Evolutionary conservation across 2,888 invertebrate genomes (phyloP), one percentile per base, ranked within the genome.

Genomic region (Hypsopygia costalis): DNA sequence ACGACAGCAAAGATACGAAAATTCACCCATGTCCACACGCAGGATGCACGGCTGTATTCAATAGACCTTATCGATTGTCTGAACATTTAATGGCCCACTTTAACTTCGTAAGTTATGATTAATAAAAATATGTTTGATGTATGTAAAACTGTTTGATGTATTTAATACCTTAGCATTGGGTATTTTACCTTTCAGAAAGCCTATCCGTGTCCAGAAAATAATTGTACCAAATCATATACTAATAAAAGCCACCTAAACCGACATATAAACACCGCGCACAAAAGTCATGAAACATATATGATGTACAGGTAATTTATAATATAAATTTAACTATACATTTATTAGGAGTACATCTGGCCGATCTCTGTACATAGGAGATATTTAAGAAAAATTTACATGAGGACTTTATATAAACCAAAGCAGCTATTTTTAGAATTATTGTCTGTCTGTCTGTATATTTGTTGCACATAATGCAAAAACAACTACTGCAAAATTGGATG

Each of bases 181-280:
- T 12, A 46, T 9, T 34, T 38, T 43, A 9, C 16, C 25, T 69
- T 72, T 43, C 70, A 91, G 93, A 91, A 89, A 73, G 90, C 91
- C 5, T 92, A 90, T 59, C 72, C 75, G 12, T 94, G 94, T 51
- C 60, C 69, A 8, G 79, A 89, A 55, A 77, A 85, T n/a, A 86
- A 86, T 27, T 94, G 94, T 52, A 56, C 59, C 3, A 93, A 93
- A 62, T 77, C 89, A 1, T 94, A 93, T 46, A 88, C 90, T 1
- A 92, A 86, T 52, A 80, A 90, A 41, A 90, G 90, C 6, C 92
- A 93, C 59, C 69, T 93, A 36, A 91, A 91, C 58, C 86, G 93
- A 0, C 93, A 93, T 52, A 56, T 85, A 33, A 78, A 83, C 33
- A 85, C 67, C 36, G 78, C 69, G 1, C 91, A 90, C 53, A 78